Conservation (phyloP, 2,797 vertebrate species). For the Chaenodraco wilsoni region DNA sequence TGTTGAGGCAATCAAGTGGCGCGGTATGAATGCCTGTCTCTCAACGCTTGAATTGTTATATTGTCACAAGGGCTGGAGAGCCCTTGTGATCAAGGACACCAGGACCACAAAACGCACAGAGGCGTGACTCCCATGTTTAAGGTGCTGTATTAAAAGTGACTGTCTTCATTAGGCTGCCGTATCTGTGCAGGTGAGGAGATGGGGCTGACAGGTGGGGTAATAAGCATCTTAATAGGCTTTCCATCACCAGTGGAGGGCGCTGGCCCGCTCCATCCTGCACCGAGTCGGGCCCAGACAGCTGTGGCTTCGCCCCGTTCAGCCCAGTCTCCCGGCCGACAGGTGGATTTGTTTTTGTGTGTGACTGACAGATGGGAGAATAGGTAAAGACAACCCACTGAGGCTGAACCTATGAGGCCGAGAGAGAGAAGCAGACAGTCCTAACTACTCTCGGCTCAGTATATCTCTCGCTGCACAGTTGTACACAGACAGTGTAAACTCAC, state of each 20-base stretch:
- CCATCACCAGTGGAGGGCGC: constrained; percentile 80
- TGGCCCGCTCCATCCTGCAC: constrained; percentile 60
- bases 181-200: constrained; percentile 71
- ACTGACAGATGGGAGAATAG: constrained; percentile 84
- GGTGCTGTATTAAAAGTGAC: constrained; percentile 68
- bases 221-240: constrained; percentile 78
- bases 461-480: constrained; percentile 59
- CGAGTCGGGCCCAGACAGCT: constrained; percentile 72
- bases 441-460: constrained; percentile 72
- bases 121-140: constrained; percentile 67
- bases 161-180: constrained; percentile 72
- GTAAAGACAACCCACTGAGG: constrained; percentile 84
- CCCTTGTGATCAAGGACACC: constrained; percentile 76
- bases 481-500: constrained; percentile 61
- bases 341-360: constrained; percentile 84
- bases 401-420: constrained; percentile 81
- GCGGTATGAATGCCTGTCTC: constrained; percentile 66
- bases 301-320: constrained; percentile 65
- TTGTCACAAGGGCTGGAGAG: constrained; percentile 64
- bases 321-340: constrained; percentile 78
- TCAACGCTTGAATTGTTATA: constrained; percentile 70
- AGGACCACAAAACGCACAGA: constrained; percentile 68
- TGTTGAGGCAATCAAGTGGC: constrained; percentile 74
- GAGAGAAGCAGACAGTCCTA: constrained; percentile 75
- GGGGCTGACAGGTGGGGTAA: constrained; percentile 74